Base-by-base conservation (phyloP, 2,113 vertebrate genomes). In the Etheostoma spectabile region DNA sequence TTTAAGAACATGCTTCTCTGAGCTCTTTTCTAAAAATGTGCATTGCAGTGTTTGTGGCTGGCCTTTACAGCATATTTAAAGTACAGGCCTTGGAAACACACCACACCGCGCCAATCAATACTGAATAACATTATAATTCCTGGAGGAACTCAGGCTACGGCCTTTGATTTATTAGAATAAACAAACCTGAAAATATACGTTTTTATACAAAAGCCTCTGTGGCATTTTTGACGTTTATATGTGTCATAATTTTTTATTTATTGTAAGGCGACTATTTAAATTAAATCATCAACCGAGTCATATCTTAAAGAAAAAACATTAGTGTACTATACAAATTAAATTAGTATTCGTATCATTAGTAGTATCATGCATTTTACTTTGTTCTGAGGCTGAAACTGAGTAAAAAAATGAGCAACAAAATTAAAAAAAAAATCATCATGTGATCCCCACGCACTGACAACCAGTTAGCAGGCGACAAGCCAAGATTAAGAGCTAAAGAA, bases 91-190 rank as follows among this genome's bases (percentile, higher is more conserved):
- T 89, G 88, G 84, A 86, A 89, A 92, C 85, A 87, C 86, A 77
- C 62, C 86, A 82, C 89, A 79, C 46, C 70, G 75, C 80, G 35
- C 82, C 82, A 89, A 93, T 94, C 92, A 88, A 94, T 93, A 91
- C 88, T 85, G 92, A 91, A 93, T 94, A 92, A 46, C 89, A 91
- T 94, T 92, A 93, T 87, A 83, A 92, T 91, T 92, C 93, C 86
- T 86, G 56, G 63, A 89, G 86, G 91, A 92, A 69, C 73, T 78
- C 76, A 46, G 82, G 79, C 84, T 57, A 61, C 80, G 74, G 83
- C 80, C 78, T 89, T 86, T 89, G 79, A 85, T 90, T 89, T 87
- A 56, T 74, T 86, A 30, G 67, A 91, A 82, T 75, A 85, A 89
- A 86, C 71, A 64, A 71, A 78, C 33, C 51, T 71, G 64, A 65